Base-by-base conservation (phyloP, 2,888 invertebrate genomes). In the Lottia scabra region DNA sequence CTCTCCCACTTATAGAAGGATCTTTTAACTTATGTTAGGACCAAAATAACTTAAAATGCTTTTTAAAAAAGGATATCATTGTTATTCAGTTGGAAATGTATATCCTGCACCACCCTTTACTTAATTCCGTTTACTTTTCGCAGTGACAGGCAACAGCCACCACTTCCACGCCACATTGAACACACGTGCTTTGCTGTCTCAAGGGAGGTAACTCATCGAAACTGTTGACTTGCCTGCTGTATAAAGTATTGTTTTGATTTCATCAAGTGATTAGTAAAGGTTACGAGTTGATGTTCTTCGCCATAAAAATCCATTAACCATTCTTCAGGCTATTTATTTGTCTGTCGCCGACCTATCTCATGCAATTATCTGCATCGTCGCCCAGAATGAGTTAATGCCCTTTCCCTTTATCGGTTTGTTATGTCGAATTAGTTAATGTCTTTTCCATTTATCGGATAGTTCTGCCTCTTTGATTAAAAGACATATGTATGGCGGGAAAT, bases 111-210 rank as follows among this genome's bases (percentile, higher is more conserved):
- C n/a, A 27, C 8, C 30, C 30, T 30, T n/a, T 8, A 6, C 15
- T 27, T 30, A n/a, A 65, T 65, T n/a, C 6, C 65, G 30, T 30
- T 27, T n/a, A 65, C n/a, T 27, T 27, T 27, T 23, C n/a, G 30
- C 8, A 3, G 8, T 19, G n/a, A 16, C 68, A 16, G 72, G 15
- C 63, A 65, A 16, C 71, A 5, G 67, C 72, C 26, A 71, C 65
- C 30, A 30, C 74, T 63, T 72, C 75, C 23, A 67, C 77, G 16
- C 62, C 66, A 56, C 56, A 56, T 56, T 56, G 56, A 19, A 23
- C 56, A 56, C 56, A 56, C 56, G 56, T 56, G 56, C 19, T 23
- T 56, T 2, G 10, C 10, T 23, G 19, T 56, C 56, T 23, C 56
- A 56, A 23, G 56, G 56, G 56, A 56, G 56, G 56, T 56, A 56